Percentiles rank a stretch among this genome's conserved stretches.
Conservation (phyloP, 37 sponge, comb jelly and placozoan genomes). For the Beroe forskalii region DNA sequence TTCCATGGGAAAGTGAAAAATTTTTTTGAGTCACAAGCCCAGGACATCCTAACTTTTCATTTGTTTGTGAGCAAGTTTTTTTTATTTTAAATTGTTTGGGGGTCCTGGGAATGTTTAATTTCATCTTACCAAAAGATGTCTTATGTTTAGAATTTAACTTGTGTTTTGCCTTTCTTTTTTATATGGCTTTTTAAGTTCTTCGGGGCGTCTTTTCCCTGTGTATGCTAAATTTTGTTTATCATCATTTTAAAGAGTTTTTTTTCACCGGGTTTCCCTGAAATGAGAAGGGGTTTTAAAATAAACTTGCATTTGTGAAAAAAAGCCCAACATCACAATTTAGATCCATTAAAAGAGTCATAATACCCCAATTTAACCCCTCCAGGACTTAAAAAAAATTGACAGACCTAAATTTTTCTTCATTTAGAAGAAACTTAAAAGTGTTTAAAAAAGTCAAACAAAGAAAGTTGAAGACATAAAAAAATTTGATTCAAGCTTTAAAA, state of each 20-base stretch:
- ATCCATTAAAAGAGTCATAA: neutral
- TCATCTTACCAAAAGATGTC: neutral
- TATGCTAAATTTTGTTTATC: too few relatives aligned
- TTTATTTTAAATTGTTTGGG: neutral
- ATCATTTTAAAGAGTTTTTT: too few relatives aligned
- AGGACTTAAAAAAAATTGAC: neutral
- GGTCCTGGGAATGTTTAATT: too few relatives aligned
- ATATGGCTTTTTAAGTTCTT: too few relatives aligned
- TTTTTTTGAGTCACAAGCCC: neutral
- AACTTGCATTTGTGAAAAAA: neutral
- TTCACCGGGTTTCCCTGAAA: too few relatives aligned
- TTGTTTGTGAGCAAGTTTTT: neutral
- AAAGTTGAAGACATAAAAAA: neutral
- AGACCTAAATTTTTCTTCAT: neutral
- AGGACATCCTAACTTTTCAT: neutral
- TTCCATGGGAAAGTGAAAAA: neutral
- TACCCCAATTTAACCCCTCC: neutral
- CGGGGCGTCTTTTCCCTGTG: too few relatives aligned
- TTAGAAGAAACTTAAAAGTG: neutral
- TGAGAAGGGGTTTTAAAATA: neutral
- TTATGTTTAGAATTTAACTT: too few relatives aligned
- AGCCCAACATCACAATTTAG: neutral
- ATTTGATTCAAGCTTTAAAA: neutral
- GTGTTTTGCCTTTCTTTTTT: too few relatives aligned
- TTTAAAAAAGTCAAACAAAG: too few relatives aligned